Evolutionary conservation across 2,888 invertebrate species (phyloP), one percentile per base, ranked within the genome.

Genomic region (Mermis nigrescens): DNA sequence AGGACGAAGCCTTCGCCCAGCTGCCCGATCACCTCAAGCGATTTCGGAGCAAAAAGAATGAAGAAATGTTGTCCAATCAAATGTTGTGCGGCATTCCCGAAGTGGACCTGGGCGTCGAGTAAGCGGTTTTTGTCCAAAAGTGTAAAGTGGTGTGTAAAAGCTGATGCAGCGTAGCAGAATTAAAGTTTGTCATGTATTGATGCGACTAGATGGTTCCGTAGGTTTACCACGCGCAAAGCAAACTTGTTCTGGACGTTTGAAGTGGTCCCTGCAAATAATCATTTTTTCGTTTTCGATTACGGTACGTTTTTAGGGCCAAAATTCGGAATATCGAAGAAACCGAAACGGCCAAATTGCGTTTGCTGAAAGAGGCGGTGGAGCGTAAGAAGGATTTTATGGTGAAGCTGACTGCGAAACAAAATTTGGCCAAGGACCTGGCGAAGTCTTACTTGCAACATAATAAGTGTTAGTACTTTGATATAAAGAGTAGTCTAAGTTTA

Each of bases 21-120:
- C 80, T 94, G 22, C 92, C 94, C 1, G 86, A 88, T 67, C 85
- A 90, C 73, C 77, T 92, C 57, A 79, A 90, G 61, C 82, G 85
- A 61, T 69, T 66, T 57, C 86, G 88, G 0, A 82, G 85, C 0
- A 85, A 87, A 67, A 80, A 85, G 70, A 91, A 88, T 1, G 95
- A 98, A 75, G 98, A 98, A 77, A 94, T 98, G 90, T 81, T 99
- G 68, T 95, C 95, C 1, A 94, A 95, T 80, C 95, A 98, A 79
- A 99, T 98, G 98, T 79, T 99, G 2, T 94, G 90, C 71, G 98
- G 98, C 45, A 98, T 99, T 65, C 98, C 98, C 0, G 98, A 99
- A 79, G 89, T 99, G 0, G 95, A 99, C 76, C 80, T 99, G 57
- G 98, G 98, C n/a, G 92, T 99, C 67, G 91, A 94, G 81, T 82